A percentile compares a stretch with the other conserved stretches of the same genome.
phyloP scores from a whole-genome alignment of 2,113 vertebrate species.

The Corythaixoides concolor region DNA sequence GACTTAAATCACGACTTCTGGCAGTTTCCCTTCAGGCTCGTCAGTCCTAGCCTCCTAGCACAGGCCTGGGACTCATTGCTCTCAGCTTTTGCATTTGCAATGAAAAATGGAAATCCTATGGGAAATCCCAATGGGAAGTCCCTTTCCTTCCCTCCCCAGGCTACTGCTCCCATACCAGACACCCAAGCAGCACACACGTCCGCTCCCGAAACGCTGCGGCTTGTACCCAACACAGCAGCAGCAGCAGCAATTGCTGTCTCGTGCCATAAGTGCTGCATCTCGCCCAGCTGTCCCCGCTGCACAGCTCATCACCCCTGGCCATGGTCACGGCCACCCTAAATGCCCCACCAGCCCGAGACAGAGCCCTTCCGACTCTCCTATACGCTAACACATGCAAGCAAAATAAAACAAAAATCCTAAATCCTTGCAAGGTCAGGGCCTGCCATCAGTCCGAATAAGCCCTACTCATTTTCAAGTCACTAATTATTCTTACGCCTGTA shows the following conservation, averaged over 20 bases:
- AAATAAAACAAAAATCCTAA: neutral
- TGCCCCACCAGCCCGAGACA: neutral
- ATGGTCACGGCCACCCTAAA: neutral
- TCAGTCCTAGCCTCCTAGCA: neutral
- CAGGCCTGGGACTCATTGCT: neutral
- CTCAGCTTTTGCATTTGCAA: neutral
- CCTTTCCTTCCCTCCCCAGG: neutral
- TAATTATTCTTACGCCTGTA: neutral
- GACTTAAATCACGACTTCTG: neutral
- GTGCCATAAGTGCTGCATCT: neutral
- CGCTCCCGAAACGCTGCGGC: accelerated
- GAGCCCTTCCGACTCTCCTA: neutral
- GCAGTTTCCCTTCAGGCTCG: neutral
- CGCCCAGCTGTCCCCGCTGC: neutral
- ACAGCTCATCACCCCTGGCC: neutral
- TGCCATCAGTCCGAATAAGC: neutral
- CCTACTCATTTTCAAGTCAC: neutral
- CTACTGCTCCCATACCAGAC: neutral
- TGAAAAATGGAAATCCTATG: neutral
- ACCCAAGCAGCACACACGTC: neutral
- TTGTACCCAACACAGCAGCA: neutral
- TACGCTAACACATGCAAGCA: neutral
- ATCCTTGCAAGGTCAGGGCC: neutral
- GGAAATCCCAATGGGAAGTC: neutral
- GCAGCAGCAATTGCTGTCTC: neutral